phyloP scores from a whole-genome alignment of 2,113 vertebrate species.

The Corythoichthys haematopterus region DNA sequence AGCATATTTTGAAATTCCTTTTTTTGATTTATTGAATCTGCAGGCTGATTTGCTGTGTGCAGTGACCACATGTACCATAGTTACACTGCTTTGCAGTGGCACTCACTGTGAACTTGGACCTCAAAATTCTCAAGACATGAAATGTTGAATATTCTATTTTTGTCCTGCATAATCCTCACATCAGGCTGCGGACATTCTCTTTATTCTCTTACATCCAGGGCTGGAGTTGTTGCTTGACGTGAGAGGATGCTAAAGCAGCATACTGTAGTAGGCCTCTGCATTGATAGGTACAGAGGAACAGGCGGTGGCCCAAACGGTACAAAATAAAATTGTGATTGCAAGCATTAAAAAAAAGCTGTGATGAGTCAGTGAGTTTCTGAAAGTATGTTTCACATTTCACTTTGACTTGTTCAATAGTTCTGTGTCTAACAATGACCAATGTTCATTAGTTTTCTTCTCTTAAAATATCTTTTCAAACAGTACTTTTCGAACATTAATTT shows the following conservation, averaged over 20 bases:
- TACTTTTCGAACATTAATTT: no score
- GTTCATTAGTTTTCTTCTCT: no score
- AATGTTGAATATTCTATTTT: constrained; percentile 31
- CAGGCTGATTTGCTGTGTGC: constrained; percentile 13
- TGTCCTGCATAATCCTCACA: constrained; percentile 21
- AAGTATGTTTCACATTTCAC: not conserved
- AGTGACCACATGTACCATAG: constrained; percentile 26
- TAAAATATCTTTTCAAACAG: no score
- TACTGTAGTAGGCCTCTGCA: constrained; percentile 27
- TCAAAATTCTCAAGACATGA: constrained; percentile 29
- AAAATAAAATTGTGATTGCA: not conserved
- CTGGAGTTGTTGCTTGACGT: constrained; percentile 28
- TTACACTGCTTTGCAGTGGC: constrained; percentile 28
- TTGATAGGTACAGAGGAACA: constrained; percentile 1
- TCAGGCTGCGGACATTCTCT: constrained; percentile 30
- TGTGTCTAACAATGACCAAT: no score
- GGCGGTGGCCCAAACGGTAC: not conserved
- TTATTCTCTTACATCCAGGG: constrained; percentile 30
- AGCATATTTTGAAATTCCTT: constrained; percentile 1
- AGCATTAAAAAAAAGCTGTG: not conserved
- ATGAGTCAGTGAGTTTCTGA: not conserved
- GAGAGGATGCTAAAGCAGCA: constrained; percentile 38
- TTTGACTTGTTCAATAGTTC: not conserved
- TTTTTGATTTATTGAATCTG: constrained; percentile 29
- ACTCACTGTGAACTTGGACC: constrained; percentile 40